phyloP scores from a whole-genome alignment of 2,888 invertebrate genomes.

The Spisula subtruncata region DNA sequence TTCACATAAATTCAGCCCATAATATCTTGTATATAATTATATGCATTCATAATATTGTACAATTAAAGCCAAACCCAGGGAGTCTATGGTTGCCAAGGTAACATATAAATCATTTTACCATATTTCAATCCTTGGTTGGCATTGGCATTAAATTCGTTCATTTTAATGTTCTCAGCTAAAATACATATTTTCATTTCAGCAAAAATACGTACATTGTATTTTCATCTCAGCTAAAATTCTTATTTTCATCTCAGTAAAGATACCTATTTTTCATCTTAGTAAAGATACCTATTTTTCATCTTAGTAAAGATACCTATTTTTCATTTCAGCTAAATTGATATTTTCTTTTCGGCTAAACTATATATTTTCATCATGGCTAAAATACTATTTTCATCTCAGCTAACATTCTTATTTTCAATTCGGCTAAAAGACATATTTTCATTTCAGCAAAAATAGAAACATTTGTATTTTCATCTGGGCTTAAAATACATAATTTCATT shows the following conservation, averaged over 20 bases:
- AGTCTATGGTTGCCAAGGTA: slow-evolving; percentile 15
- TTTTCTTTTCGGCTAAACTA: slow-evolving; percentile 9
- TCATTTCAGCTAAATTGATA: too few species aligned
- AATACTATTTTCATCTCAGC: slow-evolving; percentile 29
- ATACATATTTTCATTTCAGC: slow-evolving; percentile 12
- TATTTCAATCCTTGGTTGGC: background rate
- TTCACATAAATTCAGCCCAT: background rate
- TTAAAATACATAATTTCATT: slow-evolving; percentile 10
- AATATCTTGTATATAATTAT: background rate
- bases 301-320: too few species aligned
- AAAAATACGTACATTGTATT: slow-evolving; percentile 20
- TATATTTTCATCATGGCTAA: slow-evolving; percentile 17
- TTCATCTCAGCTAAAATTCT: slow-evolving; percentile 27
- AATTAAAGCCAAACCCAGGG: background rate
- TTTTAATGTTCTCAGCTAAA: slow-evolving; percentile 29
- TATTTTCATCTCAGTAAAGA: slow-evolving; percentile 3
- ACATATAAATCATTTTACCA: slow-evolving; percentile 26
- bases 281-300: background rate
- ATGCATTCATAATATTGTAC: slow-evolving; percentile 7
- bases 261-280: background rate
- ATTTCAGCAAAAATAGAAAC: slow-evolving; percentile 2
- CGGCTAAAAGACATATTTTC: slow-evolving; percentile 20
- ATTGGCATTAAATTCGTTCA: slow-evolving; percentile 8
- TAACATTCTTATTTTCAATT: slow-evolving; percentile 10
- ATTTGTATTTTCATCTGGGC: too few species aligned